Conservation (phyloP, 2,797 vertebrate genomes). For the Silurus aristotelis region DNA sequence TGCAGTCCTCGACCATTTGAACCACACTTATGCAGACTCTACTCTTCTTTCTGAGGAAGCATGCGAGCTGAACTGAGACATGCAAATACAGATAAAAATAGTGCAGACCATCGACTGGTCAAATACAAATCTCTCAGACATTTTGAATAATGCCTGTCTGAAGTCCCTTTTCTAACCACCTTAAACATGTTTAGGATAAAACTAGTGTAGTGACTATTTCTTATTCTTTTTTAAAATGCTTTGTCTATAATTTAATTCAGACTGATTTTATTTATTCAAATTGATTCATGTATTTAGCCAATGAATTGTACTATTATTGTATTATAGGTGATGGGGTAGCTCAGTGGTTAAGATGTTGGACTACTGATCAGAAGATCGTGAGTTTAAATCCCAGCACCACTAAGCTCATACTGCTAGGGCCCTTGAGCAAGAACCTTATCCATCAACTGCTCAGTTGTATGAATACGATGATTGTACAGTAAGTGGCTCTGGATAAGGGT, state of each 20-base stretch:
- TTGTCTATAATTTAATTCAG: background rate
- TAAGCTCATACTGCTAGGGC: too few species aligned
- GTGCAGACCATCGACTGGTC: background rate
- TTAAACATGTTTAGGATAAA: background rate
- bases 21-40: background rate
- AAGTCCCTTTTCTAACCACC: constrained; percentile 8
- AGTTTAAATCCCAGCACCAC: too few species aligned
- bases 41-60: background rate
- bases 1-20: background rate
- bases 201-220: background rate
- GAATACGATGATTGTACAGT: too few species aligned
- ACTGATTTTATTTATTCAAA: background rate
- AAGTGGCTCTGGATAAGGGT: too few species aligned
- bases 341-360: too few species aligned
- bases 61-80: background rate
- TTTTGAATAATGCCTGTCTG: background rate
- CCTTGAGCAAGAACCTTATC: too few species aligned
- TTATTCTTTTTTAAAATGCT: background rate
- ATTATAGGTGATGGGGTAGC: too few species aligned
- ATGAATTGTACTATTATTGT: too few species aligned
- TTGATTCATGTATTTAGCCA: background rate
- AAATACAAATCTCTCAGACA: background rate
- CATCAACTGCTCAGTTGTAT: too few species aligned
- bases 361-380: too few species aligned
- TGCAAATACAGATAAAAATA: background rate